Evolutionary conservation across 2,888 invertebrate species (phyloP).

Genomic region (Fragum fragum): DNA sequence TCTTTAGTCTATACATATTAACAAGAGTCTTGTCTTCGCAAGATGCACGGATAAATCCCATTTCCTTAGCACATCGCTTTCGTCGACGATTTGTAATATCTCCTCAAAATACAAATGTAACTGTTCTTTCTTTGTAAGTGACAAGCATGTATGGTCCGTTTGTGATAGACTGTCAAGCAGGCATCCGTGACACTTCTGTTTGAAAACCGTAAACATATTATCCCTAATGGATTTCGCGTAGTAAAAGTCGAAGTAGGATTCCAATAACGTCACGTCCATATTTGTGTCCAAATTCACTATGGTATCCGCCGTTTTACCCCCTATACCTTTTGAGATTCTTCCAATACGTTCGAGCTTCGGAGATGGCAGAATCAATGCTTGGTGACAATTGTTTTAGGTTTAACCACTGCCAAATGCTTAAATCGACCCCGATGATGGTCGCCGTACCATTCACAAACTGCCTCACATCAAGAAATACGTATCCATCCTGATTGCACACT

Average conservation of each 20-base stretch:
- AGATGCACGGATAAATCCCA: constrained; percentile 23
- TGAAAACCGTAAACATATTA: constrained; percentile 16
- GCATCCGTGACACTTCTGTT: constrained; percentile 22
- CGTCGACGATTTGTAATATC: constrained; percentile 16
- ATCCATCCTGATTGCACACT: constrained; percentile 32
- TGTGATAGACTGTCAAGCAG: constrained; percentile 14
- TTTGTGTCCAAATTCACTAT: background rate
- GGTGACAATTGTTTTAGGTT: constrained; percentile 23
- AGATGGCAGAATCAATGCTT: constrained; percentile 31
- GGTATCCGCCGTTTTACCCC: background rate
- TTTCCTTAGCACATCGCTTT: constrained; percentile 15
- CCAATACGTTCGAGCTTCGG: constrained; percentile 35
- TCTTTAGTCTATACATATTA: constrained; percentile 31
- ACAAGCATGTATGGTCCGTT: constrained; percentile 27
- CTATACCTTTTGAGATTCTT: background rate
- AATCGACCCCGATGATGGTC: constrained; percentile 30
- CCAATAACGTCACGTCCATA: constrained; percentile 29
- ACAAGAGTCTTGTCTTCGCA: background rate
- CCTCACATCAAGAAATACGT: constrained; percentile 40
- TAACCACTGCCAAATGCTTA: constrained; percentile 28
- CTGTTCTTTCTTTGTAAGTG: constrained; percentile 9
- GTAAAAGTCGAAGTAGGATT: constrained; percentile 37
- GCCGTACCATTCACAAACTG: constrained; percentile 31
- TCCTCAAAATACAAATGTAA: constrained; percentile 31
- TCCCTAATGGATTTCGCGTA: constrained; percentile 26